Base-by-base conservation (phyloP, 2,888 invertebrate genomes). In the Subacronicta megacephala region DNA sequence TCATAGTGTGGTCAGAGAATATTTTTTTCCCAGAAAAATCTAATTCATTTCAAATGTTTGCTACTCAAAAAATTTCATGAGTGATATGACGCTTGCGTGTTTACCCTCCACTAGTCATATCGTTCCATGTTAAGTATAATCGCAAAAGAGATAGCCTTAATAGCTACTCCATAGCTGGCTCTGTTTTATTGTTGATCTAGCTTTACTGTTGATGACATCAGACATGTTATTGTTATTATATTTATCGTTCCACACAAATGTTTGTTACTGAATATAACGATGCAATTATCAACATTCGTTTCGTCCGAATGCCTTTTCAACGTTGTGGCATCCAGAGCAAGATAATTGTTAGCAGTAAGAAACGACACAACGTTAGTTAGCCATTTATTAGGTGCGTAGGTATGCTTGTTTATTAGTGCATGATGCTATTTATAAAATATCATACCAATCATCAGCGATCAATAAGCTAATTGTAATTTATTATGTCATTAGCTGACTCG, bases 151-250 rank as follows among this genome's bases (percentile, higher is more conserved):
- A 62, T 56, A 72, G 60, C 60, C 58, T 52, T 55, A 50, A 62
- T 45, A 50, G 45, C 44, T 29, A 59, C 36, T 57, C 50, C 50
- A 58, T 64, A 63, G 37, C 37, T 54, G 49, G 59, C 23, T 38
- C 5, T 46, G 70, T 51, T 52, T 62, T 57, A 66, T 58, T 73
- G 60, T 73, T 62, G 40, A 58, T 62, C 50, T 62, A 56, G 52
- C 44, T 53, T 38, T 56, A 55, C 43, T 57, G 52, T 51, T 61
- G 67, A 81, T 81, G 83, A 78, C 80, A 82, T 84, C 81, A 83
- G 70, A 36, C 36, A 70, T 83, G 78, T 81, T 82, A 82, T 83
- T 84, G 81, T 84, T 83, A 79, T 82, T 77, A 70, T 69, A 74
- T 75, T 75, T 71, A 67, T 75, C 66, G 75, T 74, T 78, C 73